Conservation (phyloP, 2,113 vertebrate genomes). For the Oplegnathus fasciatus region DNA sequence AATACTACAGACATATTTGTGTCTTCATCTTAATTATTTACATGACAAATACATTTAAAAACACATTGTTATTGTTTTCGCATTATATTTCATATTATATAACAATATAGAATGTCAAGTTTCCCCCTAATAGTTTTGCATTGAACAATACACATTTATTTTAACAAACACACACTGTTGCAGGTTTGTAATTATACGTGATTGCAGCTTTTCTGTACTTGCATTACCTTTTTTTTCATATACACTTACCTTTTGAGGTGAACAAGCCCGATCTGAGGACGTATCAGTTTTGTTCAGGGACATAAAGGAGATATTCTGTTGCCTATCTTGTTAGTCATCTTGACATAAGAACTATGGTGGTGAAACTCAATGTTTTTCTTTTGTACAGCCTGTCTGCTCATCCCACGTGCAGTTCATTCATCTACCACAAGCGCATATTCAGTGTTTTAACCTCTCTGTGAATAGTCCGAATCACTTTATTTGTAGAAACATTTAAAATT, state of each 20-base stretch:
- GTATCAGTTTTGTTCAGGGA: conserved; percentile 56
- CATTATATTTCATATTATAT: not conserved
- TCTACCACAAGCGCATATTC: not conserved
- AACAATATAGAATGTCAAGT: not conserved
- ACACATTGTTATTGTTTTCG: not conserved
- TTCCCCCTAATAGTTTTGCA: too few species aligned
- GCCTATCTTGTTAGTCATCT: conserved; percentile 72
- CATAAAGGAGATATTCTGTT: conserved; percentile 59
- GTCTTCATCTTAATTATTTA: too few species aligned
- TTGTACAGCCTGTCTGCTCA: conserved; percentile 4
- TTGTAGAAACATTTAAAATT: conserved; percentile 22
- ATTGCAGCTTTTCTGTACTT: not conserved
- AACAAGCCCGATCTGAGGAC: conserved; percentile 17
- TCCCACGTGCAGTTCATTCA: conserved; percentile 6
- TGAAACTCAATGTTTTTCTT: conserved; percentile 57
- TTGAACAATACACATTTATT: not conserved
- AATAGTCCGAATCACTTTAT: conserved; percentile 10
- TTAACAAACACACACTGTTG: not conserved
- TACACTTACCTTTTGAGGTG: conserved; percentile 23
- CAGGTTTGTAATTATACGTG: too few species aligned
- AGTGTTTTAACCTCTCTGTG: not conserved
- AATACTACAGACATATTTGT: too few species aligned
- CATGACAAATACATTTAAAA: too few species aligned
- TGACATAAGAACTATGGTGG: conserved; percentile 65
- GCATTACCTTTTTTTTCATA: not conserved